Evolutionary conservation across 2,113 vertebrate species (phyloP), one percentile per base, ranked within the genome.

Genomic region (Alligator sinensis): DNA sequence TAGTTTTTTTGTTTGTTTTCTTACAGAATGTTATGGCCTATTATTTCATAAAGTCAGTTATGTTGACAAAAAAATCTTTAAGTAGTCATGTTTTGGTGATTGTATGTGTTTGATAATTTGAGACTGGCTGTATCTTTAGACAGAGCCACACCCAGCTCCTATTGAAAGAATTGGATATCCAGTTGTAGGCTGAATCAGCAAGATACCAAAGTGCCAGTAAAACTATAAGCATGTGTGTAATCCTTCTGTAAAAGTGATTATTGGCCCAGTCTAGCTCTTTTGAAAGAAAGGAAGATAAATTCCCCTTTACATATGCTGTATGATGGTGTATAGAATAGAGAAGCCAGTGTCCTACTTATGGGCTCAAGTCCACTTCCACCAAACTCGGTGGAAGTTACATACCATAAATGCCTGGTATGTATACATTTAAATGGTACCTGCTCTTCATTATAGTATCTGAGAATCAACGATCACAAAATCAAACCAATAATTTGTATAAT

Each of bases 181-280:
- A 17, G 15, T 30, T 68, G 66, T 28, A 68, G n/a, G 66, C 66
- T 68, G 66, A 15, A 18, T 68, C 62, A 34, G 62, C 9, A 79
- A 64, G 58, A 3, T 8, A 1, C 24, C 60, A 75, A 84, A 89
- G 61, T 4, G 77, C 60, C 68, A 22, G 58, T 60, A 54, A 58
- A 5, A 22, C n/a, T 22, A 60, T 11, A n/a, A 24, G 85, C 2
- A 6, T 0, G 0, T 0, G 3, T 1, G 3, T 1, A 17, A 15
- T n/a, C 63, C 63, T 15, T 16, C 28, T 19, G 16, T n/a, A 30
- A 17, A 68, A 68, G n/a, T n/a, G 2, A 55, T 76, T 66, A 72
- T 70, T 91, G 38, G 13, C 27, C 34, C 0, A 2, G 59, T 28
- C 63, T 77, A 74, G 17, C 82, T 89, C 11, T 0, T 2, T 0